Percentiles rank a stretch among this genome's conserved stretches.
Conservation (phyloP, 1,140 invertebrate species). For the Hyles euphorbiae region DNA sequence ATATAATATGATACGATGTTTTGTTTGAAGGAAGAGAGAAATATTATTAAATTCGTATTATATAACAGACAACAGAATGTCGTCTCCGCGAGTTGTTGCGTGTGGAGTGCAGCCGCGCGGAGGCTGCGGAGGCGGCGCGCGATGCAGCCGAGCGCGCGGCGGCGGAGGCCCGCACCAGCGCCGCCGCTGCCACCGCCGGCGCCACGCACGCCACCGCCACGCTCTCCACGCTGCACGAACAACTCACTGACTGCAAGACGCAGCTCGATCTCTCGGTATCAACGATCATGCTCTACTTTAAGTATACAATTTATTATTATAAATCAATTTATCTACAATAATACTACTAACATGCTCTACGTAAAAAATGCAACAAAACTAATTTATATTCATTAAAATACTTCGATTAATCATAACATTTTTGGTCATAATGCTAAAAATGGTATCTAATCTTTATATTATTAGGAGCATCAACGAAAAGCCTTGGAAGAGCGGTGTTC, state of each 20-base stretch:
- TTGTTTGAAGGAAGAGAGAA: not conserved
- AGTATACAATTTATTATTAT: too few relatives aligned
- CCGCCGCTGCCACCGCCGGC: constrained; percentile 43
- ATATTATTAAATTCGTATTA: not conserved
- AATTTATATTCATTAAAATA: too few relatives aligned
- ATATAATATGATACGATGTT: too few relatives aligned
- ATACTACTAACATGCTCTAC: too few relatives aligned
- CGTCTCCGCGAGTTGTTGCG: constrained; percentile 46
- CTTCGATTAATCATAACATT: too few relatives aligned
- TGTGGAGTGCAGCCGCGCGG: constrained; percentile 41
- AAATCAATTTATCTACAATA: too few relatives aligned
- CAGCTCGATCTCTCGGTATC: constrained; percentile 47
- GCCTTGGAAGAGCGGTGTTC: constrained; percentile 51
- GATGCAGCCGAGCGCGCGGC: constrained; percentile 38
- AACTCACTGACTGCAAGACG: constrained; percentile 43
- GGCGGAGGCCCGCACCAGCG: constrained; percentile 36
- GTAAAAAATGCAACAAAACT: too few relatives aligned
- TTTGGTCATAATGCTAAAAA: constrained; percentile 1
- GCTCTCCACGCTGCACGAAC: constrained; percentile 41
- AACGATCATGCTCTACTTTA: too few relatives aligned
- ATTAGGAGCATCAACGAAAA: constrained; percentile 49
- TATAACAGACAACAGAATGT: constrained; percentile 39
- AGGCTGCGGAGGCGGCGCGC: constrained; percentile 44
- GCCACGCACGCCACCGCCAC: constrained; percentile 38
- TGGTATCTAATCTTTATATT: not conserved